Evolutionary conservation across 2,113 vertebrate genomes (phyloP).

Genomic region (Barnardius zonarius): DNA sequence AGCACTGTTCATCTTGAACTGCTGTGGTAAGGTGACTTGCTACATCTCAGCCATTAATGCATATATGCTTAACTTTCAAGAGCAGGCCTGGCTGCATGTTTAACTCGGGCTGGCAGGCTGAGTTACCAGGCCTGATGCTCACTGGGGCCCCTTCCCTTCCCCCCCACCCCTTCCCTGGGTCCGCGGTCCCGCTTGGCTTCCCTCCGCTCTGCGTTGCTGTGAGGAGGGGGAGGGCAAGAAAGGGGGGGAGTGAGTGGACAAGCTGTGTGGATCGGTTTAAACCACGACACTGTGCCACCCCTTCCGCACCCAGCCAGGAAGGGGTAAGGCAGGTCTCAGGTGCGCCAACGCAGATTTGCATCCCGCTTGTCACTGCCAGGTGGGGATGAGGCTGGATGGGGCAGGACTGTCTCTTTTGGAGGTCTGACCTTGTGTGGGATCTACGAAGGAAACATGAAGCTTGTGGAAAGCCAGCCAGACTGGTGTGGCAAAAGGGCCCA

Average conservation of each 20-base stretch:
- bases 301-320: fast-evolving
- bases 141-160: background rate
- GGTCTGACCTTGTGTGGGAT: background rate
- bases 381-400: too few relatives aligned
- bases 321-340: background rate
- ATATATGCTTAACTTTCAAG: background rate
- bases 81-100: background rate
- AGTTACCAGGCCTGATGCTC: background rate
- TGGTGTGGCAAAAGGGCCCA: background rate
- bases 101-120: background rate
- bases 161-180: too few relatives aligned
- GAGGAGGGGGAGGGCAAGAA: too few relatives aligned
- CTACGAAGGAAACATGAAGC: background rate
- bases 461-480: background rate
- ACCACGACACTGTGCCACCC: background rate
- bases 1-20: background rate
- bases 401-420: background rate
- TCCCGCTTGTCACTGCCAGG: background rate
- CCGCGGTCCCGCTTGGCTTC: too few relatives aligned
- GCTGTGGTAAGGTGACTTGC: background rate
- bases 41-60: background rate
- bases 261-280: too few relatives aligned
- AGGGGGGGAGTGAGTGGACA: too few relatives aligned
- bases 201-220: too few relatives aligned
- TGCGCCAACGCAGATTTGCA: fast-evolving